phyloP scores from a whole-genome alignment of 2,888 invertebrate species.

The Lasioglossum oenotherae region DNA sequence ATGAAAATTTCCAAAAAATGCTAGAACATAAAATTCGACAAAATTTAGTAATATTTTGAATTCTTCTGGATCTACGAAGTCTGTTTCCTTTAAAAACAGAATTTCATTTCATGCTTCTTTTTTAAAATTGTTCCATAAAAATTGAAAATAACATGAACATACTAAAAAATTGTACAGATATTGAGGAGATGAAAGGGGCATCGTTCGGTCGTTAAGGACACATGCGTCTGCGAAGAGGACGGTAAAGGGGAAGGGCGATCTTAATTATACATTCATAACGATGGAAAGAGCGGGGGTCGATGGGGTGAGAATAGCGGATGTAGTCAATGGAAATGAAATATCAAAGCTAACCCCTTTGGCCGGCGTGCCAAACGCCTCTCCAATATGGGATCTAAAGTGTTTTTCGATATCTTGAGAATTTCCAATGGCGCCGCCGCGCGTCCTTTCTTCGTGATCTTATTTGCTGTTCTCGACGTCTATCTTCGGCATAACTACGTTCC shows the following conservation, averaged over 20 bases:
- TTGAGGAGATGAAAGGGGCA: background rate
- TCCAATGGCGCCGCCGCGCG: constrained; percentile 55
- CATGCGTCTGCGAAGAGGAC: constrained; percentile 19
- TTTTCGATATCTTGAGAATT: constrained; percentile 78
- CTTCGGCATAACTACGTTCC: constrained; percentile 53
- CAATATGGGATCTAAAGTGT: constrained; percentile 77
- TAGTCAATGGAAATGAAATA: constrained; percentile 78
- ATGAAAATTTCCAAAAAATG: no score
- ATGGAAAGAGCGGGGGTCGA: constrained; percentile 52
- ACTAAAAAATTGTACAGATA: background rate
- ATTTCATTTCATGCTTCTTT: no score
- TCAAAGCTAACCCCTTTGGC: constrained; percentile 69
- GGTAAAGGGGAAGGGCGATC: constrained; percentile 51
- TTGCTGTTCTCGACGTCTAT: constrained; percentile 47
- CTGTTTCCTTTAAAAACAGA: no score
- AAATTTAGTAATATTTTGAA: no score
- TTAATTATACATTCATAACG: constrained; percentile 78
- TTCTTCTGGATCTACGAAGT: no score
- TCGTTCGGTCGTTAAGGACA: constrained; percentile 43
- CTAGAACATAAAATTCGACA: no score
- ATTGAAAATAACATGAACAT: no score
- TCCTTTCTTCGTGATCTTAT: constrained; percentile 68
- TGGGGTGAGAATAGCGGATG: constrained; percentile 53
- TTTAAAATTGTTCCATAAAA: no score
- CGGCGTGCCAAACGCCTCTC: constrained; percentile 60